phyloP scores from a whole-genome alignment of 2,888 invertebrate genomes.

The Drosophila falleni region DNA sequence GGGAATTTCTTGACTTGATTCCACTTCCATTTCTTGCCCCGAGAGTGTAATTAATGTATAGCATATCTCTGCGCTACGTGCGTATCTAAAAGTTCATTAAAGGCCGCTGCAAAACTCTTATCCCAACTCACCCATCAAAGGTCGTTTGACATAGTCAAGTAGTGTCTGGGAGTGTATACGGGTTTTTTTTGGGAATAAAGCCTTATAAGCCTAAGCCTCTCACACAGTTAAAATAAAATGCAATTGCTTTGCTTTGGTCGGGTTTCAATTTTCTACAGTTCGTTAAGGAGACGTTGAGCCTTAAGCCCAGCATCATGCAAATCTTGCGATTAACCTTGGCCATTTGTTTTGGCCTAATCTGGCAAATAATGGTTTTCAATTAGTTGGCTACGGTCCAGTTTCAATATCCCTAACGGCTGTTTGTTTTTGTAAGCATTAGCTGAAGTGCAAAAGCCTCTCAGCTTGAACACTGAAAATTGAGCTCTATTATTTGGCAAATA shows the following conservation, averaged over 20 bases:
- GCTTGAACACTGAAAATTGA: conserved; percentile 18
- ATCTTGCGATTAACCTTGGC: conserved; percentile 74
- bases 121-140: conserved; percentile 71
- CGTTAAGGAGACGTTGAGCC: conserved; percentile 55
- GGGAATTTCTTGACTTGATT: conserved; percentile 47
- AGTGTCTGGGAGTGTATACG: conserved; percentile 37
- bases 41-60: conserved; percentile 71
- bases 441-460: conserved; percentile 46
- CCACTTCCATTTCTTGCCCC: background rate
- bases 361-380: conserved; percentile 78
- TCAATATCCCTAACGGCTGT: conserved; percentile 39
- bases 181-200: conserved; percentile 17
- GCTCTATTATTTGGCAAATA: conserved; percentile 20
- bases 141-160: conserved; percentile 71
- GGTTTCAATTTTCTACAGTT: conserved; percentile 66
- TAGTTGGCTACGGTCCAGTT: conserved; percentile 75
- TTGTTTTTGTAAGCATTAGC: conserved; percentile 16
- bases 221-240: conserved; percentile 66
- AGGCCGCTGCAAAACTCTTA: conserved; percentile 58
- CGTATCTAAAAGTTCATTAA: conserved; percentile 76
- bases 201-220: conserved; percentile 48
- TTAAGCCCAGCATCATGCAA: conserved; percentile 60
- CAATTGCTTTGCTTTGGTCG: conserved; percentile 66
- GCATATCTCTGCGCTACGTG: conserved; percentile 61
- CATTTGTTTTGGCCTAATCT: conserved; percentile 78